A percentile compares a stretch with the other conserved stretches of the same genome.
phyloP scores from a whole-genome alignment of 2,113 vertebrate genomes.

The Sporophila hypoxantha region DNA sequence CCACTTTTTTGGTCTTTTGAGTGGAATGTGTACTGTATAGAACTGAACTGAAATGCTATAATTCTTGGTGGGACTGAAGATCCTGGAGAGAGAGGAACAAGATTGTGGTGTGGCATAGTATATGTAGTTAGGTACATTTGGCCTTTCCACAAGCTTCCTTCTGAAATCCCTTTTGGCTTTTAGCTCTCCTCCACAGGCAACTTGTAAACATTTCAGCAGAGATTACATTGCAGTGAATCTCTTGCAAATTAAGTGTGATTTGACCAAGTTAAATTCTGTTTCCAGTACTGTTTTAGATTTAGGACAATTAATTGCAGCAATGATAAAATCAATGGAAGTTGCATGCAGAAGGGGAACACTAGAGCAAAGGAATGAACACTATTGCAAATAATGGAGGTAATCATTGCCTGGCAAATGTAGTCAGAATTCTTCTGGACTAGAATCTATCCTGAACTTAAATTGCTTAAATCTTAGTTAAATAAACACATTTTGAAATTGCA shows the following conservation, averaged over 20 bases:
- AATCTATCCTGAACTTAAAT: neutral
- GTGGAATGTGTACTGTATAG: neutral
- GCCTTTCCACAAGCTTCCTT: neutral
- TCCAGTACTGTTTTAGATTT: neutral
- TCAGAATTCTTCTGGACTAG: neutral
- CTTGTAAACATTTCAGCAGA: constrained; percentile 6
- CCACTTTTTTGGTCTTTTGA: neutral
- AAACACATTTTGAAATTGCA: neutral
- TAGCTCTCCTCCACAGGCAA: neutral
- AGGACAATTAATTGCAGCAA: neutral
- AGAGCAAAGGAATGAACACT: neutral
- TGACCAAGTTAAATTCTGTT: neutral
- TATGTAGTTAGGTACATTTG: neutral
- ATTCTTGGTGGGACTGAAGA: neutral
- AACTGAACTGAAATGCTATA: neutral
- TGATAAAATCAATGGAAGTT: neutral
- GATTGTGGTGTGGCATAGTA: neutral
- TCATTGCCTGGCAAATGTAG: neutral
- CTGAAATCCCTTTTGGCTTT: neutral
- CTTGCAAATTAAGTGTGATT: neutral
- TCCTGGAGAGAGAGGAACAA: neutral
- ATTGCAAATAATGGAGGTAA: neutral
- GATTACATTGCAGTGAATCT: neutral
- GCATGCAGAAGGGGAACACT: neutral
- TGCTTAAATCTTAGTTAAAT: neutral